These are phyloP conservation scores for Misgurnus mizolepis DNA, from an alignment of 2,113 vertebrate species.

Conservation along the genomic window DNA sequence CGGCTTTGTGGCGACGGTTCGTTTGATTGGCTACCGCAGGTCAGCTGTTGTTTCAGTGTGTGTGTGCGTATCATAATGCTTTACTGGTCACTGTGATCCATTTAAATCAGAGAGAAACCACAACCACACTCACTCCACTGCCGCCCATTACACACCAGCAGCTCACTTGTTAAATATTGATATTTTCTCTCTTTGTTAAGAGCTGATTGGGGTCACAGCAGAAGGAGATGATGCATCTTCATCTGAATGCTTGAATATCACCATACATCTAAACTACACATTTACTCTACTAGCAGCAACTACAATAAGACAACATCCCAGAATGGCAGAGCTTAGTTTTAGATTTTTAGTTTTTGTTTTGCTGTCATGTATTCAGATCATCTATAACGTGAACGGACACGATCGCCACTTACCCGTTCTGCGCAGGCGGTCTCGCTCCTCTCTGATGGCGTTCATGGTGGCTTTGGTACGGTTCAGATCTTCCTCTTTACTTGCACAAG, in stretches of 20 bases:
- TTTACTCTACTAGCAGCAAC: too few relatives aligned
- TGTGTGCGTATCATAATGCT: not conserved
- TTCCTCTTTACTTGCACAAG: constrained; percentile 86
- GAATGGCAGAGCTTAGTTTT: too few relatives aligned
- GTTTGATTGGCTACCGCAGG: constrained; percentile 36
- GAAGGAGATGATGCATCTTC: too few relatives aligned
- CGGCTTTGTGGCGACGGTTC: constrained; percentile 14
- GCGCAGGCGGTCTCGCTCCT: constrained; percentile 85
- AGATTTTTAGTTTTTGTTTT: too few relatives aligned
- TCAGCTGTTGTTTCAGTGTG: constrained; percentile 11
- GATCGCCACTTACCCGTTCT: constrained; percentile 75
- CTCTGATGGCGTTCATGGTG: constrained; percentile 80
- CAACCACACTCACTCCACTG: not conserved
- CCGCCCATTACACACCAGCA: not conserved
- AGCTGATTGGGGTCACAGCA: not conserved
- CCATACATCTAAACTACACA: too few relatives aligned
- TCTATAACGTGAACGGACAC: not conserved
- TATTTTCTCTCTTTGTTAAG: constrained; percentile 7
- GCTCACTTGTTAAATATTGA: constrained; percentile 1
- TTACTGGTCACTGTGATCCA: not conserved
- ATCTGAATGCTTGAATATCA: too few relatives aligned
- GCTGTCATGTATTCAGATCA: too few relatives aligned
- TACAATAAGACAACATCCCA: too few relatives aligned
- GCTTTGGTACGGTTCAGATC: constrained; percentile 86
- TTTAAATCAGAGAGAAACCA: not conserved